These are phyloP conservation scores for Heteronetta atricapilla DNA, from an alignment of 2,113 vertebrate species.

Conservation along the genomic window DNA sequence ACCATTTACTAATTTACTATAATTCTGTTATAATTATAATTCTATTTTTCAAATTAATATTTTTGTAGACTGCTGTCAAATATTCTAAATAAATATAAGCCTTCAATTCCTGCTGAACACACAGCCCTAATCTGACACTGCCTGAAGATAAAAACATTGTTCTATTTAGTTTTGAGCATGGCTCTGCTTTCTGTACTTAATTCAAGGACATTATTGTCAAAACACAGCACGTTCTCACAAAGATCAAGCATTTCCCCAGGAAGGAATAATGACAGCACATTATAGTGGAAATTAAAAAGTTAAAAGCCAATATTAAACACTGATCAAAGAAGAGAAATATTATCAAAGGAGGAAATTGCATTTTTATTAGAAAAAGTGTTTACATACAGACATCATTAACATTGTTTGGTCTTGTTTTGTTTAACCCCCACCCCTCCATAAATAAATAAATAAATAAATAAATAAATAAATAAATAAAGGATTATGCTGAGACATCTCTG, in stretches of 20 bases:
- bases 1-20: background rate
- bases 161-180: background rate
- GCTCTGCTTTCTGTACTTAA: conserved; percentile 1
- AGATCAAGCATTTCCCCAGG: background rate
- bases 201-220: conserved; percentile 11
- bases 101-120: conserved; percentile 9
- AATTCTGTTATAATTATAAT: background rate
- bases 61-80: background rate
- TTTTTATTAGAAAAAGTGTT: background rate
- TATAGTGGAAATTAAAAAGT: background rate
- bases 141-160: conserved; percentile 19
- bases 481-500: background rate
- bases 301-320: background rate
- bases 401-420: background rate
- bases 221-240: background rate
- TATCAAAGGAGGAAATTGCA: background rate
- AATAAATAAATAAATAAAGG: background rate
- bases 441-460: background rate
- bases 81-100: conserved; percentile 22
- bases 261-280: background rate
- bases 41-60: background rate
- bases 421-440: background rate
- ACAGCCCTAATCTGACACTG: background rate
- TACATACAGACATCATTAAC: background rate
- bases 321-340: background rate